Evolutionary conservation across 2,113 vertebrate species (phyloP).

Genomic region (Thunnus thynnus): DNA sequence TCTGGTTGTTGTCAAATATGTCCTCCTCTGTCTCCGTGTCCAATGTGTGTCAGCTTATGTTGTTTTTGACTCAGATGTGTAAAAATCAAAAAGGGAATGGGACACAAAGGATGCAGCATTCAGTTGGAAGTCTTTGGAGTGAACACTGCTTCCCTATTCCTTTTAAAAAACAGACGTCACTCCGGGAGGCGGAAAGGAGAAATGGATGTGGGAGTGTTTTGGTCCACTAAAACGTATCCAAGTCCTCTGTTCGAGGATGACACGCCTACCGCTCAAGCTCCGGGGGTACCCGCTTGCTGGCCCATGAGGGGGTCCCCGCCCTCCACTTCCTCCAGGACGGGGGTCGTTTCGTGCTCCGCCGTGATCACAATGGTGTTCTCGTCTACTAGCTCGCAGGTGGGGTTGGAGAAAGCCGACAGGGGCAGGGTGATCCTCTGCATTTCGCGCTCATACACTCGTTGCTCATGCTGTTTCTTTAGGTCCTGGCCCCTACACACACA

Average conservation of each 20-base stretch:
- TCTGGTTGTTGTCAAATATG: conserved; percentile 20
- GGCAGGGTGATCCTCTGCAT: conserved; percentile 96
- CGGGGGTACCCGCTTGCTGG: conserved; percentile 91
- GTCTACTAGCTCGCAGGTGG: conserved; percentile 92
- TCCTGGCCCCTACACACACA: conserved; percentile 87
- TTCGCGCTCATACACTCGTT: conserved; percentile 90
- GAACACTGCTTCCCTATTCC: conserved; percentile 50
- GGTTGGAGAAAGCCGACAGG: conserved; percentile 93
- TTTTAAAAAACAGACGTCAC: conserved; percentile 33
- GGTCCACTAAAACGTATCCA: conserved; percentile 54
- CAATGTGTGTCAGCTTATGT: conserved; percentile 29
- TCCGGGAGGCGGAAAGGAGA: conserved; percentile 42
- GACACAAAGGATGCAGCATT: conserved; percentile 34
- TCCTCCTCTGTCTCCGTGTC: conserved; percentile 1
- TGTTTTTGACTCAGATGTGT: conserved; percentile 43
- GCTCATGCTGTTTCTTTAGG: conserved; percentile 91
- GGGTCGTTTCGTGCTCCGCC: conserved; percentile 82
- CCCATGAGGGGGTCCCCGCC: conserved; percentile 89
- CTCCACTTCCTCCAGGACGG: conserved; percentile 81
- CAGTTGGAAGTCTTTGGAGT: conserved; percentile 50
- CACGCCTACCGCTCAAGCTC: conserved; percentile 86
- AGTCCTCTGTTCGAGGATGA: conserved; percentile 20
- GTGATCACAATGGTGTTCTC: conserved; percentile 90
- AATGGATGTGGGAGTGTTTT: conserved; percentile 54
- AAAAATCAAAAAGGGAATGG: conserved; percentile 6